These are phyloP conservation scores for Fissipunctia ypsillon DNA, from an alignment of 2,888 invertebrate species.

Conservation along the genomic window DNA sequence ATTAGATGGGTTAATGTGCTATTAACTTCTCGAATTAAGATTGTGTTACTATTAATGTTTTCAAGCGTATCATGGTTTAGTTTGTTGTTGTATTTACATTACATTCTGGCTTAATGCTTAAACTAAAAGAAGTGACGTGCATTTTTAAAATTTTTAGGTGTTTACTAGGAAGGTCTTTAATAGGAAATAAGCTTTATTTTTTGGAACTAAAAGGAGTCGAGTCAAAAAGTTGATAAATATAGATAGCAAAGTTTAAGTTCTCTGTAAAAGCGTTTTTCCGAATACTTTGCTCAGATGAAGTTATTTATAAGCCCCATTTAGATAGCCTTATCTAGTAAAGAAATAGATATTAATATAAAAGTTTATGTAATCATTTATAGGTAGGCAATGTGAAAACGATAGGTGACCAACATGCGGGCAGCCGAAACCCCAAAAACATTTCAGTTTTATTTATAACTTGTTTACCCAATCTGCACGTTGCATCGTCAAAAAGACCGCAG, in stretches of 20 bases:
- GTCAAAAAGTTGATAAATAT: neutral
- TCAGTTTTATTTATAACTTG: neutral
- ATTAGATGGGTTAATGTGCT: conserved; percentile 30
- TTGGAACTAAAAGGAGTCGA: neutral
- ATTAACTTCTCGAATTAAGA: conserved; percentile 19
- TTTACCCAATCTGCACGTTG: neutral
- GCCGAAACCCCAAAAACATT: neutral
- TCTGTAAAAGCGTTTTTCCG: neutral
- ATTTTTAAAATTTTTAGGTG: neutral
- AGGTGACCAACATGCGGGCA: neutral
- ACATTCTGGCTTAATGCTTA: neutral
- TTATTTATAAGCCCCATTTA: neutral
- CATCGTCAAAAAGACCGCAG: neutral
- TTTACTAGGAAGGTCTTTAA: neutral
- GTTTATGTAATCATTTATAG: neutral
- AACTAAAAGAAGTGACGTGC: neutral
- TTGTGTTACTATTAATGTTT: conserved; percentile 22
- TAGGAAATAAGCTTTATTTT: neutral
- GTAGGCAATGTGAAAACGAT: neutral
- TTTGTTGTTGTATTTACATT: neutral
- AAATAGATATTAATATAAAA: neutral
- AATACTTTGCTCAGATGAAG: neutral
- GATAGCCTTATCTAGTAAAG: neutral
- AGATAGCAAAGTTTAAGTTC: neutral
- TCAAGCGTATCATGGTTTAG: neutral